phyloP scores from a whole-genome alignment of 2,888 invertebrate species.

The Drosophila fulvimacula region DNA sequence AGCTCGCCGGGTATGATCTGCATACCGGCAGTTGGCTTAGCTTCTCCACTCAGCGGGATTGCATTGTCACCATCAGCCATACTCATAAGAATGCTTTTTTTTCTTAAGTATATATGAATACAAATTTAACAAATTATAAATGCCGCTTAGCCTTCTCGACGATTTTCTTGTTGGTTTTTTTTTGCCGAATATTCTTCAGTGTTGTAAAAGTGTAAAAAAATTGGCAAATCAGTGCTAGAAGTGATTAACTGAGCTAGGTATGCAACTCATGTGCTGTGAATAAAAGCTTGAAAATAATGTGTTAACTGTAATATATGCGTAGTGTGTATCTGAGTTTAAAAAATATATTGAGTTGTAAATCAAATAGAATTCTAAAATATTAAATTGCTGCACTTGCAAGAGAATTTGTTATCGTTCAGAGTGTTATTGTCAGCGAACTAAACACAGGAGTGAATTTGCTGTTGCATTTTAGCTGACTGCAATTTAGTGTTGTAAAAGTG shows the following conservation, averaged over 20 bases:
- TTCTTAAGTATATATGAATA: conserved; percentile 9
- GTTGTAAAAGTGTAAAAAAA: conserved; percentile 11
- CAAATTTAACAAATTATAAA: conserved; percentile 33
- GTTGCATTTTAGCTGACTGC: no score
- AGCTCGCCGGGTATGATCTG: conserved; percentile 68
- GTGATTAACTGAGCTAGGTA: conserved; percentile 4
- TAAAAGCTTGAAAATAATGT: no score
- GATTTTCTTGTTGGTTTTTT: conserved; percentile 35
- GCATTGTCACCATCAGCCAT: conserved; percentile 69
- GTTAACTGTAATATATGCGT: no score
- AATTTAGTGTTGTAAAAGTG: no score
- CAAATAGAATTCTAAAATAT: no score
- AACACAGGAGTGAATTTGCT: no score
- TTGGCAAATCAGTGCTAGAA: conserved; percentile 17
- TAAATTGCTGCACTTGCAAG: no score
- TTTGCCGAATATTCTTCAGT: conserved; percentile 24
- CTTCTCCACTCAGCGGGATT: conserved; percentile 17
- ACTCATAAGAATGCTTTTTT: conserved; percentile 34
- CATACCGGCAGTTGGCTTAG: conserved; percentile 53
- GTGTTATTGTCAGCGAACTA: no score
- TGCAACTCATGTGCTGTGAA: conserved; percentile 10
- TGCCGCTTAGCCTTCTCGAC: conserved; percentile 43
- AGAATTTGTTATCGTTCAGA: no score
- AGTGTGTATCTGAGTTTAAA: no score
- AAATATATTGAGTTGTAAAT: no score